Base-by-base conservation (phyloP, 2,113 vertebrate genomes). In the Delphinapterus leucas region DNA sequence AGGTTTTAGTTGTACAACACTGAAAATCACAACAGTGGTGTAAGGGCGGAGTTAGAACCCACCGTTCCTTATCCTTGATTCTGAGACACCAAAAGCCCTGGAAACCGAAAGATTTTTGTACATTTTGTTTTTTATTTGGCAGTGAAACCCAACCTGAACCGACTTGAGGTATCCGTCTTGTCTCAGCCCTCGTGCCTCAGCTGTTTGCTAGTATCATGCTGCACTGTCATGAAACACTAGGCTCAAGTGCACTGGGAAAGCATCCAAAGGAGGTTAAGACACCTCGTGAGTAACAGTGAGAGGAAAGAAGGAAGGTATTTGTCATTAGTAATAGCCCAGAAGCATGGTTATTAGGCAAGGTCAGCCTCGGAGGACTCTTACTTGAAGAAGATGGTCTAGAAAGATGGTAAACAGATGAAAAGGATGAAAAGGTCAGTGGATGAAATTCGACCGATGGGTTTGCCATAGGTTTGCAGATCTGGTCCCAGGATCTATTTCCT, bases 151-250 rank as follows among this genome's bases (percentile, higher is more conserved):
- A 68, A 26, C 21, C 2, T 33, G 53, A 68, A 9, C 2, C 7
- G 36, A 65, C 8, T 3, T 1, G 44, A 49, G 21, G 28, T 11
- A 11, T 65, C 63, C 5, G 28, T 28, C 63, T 7, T 2, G 63
- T 28, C 63, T 65, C 5, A 31, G 28, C 26, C 28, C 28, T 11
- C 63, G 12, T 9, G 60, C 63, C 63, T 10, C 85, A 33, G n/a
- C 4, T 20, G n/a, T 3, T 5, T 6, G 33, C n/a, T 17, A 14
- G 47, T 8, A 17, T 6, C 36, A 6, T 0, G 8, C 4, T 26
- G 65, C 89, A 60, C 18, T 55, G 26, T 12, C 8, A 26, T 53
- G 58, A 65, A 6, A 31, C 58, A 13, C 23, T 12, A 3, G 41
- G 70, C 31, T 65, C 38, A 38, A 63, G 6, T 17, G 13, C 4